These are phyloP conservation scores for Eupithecia tripunctaria DNA, from an alignment of 2,888 invertebrate genomes.

Conservation along the genomic window DNA sequence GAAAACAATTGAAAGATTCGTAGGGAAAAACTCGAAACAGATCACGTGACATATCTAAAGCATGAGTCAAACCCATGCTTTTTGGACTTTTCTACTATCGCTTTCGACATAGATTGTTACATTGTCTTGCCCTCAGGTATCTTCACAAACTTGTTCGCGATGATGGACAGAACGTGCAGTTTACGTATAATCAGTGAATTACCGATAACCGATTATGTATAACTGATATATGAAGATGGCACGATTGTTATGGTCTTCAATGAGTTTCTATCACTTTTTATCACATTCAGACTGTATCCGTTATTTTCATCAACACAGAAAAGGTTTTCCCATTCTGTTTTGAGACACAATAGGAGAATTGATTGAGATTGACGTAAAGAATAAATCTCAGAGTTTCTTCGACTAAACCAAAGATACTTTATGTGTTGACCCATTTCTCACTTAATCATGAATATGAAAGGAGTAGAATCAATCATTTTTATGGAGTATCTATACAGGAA, in stretches of 20 bases:
- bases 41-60: too few relatives aligned
- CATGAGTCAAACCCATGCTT: too few relatives aligned
- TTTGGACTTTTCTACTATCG: too few relatives aligned
- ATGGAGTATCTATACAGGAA: not conserved
- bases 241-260: not conserved
- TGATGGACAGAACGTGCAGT: too few relatives aligned
- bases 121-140: too few relatives aligned
- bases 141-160: too few relatives aligned
- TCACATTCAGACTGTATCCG: not conserved
- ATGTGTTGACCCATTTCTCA: conserved; percentile 54
- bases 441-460: conserved; percentile 59
- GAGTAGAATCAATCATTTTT: conserved; percentile 57
- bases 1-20: too few relatives aligned
- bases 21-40: too few relatives aligned
- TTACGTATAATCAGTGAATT: too few relatives aligned
- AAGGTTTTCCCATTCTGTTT: conserved; percentile 5
- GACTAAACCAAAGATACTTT: conserved; percentile 37
- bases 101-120: too few relatives aligned
- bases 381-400: conserved; percentile 21
- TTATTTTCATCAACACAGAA: conserved; percentile 12
- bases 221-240: not conserved
- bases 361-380: conserved; percentile 14
- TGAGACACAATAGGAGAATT: conserved; percentile 16
- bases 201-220: too few relatives aligned
- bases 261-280: not conserved